phyloP scores from a whole-genome alignment of 2,113 vertebrate genomes.

The Passer domesticus region DNA sequence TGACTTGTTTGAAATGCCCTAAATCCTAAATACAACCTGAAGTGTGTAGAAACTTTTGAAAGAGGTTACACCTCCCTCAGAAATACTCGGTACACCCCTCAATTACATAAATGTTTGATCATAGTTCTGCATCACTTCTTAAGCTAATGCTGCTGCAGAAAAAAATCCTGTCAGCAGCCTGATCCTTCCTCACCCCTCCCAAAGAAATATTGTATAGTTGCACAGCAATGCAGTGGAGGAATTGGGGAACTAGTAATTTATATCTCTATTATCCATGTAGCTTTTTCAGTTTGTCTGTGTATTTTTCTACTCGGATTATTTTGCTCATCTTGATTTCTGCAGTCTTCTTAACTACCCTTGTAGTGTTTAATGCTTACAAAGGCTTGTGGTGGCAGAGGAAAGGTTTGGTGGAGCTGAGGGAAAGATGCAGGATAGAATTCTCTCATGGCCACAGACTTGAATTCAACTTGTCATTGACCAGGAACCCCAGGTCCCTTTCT shows the following conservation, averaged over 20 bases:
- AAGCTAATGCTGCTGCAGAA: not conserved
- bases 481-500: not conserved
- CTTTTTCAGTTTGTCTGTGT: not conserved
- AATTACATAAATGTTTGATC: not conserved
- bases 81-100: not conserved
- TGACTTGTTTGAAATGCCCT: not conserved
- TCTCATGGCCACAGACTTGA: not conserved
- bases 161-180: not conserved
- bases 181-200: not conserved
- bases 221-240: not conserved
- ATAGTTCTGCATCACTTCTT: not conserved
- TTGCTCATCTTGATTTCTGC: not conserved
- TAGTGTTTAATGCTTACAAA: not conserved
- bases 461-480: not conserved
- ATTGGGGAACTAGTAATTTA: not conserved
- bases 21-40: not conserved
- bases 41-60: not conserved
- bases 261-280: not conserved
- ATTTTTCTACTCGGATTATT: not conserved
- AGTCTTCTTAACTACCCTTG: not conserved
- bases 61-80: not conserved
- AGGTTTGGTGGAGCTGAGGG: not conserved
- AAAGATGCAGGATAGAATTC: not conserved
- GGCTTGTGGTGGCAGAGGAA: not conserved
- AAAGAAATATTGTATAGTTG: not conserved